These are phyloP conservation scores for Azemiops feae DNA, from an alignment of 2,113 vertebrate species.

Conservation along the genomic window DNA sequence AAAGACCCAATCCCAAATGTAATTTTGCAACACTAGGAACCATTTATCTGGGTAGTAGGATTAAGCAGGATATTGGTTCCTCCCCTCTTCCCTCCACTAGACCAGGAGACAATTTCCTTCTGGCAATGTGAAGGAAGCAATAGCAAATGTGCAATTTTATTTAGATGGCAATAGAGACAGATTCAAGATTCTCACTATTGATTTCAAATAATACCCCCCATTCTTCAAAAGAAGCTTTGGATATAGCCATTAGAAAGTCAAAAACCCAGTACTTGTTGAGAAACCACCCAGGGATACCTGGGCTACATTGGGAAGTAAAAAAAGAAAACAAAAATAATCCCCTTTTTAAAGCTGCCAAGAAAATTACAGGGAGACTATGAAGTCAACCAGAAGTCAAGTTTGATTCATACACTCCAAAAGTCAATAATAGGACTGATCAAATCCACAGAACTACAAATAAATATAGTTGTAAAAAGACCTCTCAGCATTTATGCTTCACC, in stretches of 20 bases:
- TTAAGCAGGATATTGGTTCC: background rate
- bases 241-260: background rate
- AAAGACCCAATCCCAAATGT: constrained; percentile 20
- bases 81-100: background rate
- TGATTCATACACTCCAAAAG: background rate
- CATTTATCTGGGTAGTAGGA: background rate
- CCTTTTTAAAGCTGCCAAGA: background rate
- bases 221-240: background rate
- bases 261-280: background rate
- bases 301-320: background rate
- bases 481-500: background rate
- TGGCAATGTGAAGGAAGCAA: background rate
- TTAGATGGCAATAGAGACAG: background rate
- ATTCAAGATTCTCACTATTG: background rate
- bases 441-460: background rate
- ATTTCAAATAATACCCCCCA: background rate
- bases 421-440: background rate
- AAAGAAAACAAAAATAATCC: background rate
- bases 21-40: constrained; percentile 72
- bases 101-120: constrained; percentile 39
- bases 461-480: background rate
- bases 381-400: background rate
- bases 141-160: constrained; percentile 1
- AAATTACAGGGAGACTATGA: background rate
- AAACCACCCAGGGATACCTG: background rate